Conservation (phyloP, 1,140 invertebrate species). For the Ips nitidus region DNA sequence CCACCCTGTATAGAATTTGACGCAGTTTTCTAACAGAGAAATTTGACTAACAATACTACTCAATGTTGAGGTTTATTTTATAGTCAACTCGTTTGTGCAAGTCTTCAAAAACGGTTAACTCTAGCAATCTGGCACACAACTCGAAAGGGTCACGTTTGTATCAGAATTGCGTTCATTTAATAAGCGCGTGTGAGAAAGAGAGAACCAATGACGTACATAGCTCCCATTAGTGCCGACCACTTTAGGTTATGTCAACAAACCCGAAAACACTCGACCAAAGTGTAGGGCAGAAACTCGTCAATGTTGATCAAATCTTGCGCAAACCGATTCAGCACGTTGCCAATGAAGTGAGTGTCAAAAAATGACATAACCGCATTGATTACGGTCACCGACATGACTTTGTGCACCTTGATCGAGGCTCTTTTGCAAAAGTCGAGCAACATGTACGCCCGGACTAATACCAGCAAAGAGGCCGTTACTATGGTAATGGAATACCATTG, state of each 20-base stretch:
- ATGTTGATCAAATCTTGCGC: conserved; percentile 43
- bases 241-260: conserved; percentile 28
- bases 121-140: no score
- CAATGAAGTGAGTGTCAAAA: conserved; percentile 46
- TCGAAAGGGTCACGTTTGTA: no score
- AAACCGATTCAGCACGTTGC: conserved; percentile 46
- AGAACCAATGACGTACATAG: background rate
- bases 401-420: conserved; percentile 42
- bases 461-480: conserved; percentile 9
- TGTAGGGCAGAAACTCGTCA: conserved; percentile 42
- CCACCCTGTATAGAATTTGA: no score
- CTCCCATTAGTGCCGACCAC: background rate
- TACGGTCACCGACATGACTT: conserved; percentile 38
- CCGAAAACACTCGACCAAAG: conserved; percentile 35
- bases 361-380: conserved; percentile 44
- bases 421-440: conserved; percentile 34
- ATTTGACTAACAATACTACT: no score
- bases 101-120: no score
- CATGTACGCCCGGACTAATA: conserved; percentile 21
- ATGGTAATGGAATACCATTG: conserved; percentile 35
- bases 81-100: no score
- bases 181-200: no score
- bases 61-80: no score
- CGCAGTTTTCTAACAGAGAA: no score
- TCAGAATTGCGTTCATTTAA: no score